phyloP scores from a whole-genome alignment of 2,113 vertebrate species.

The Ellobius talpinus region DNA sequence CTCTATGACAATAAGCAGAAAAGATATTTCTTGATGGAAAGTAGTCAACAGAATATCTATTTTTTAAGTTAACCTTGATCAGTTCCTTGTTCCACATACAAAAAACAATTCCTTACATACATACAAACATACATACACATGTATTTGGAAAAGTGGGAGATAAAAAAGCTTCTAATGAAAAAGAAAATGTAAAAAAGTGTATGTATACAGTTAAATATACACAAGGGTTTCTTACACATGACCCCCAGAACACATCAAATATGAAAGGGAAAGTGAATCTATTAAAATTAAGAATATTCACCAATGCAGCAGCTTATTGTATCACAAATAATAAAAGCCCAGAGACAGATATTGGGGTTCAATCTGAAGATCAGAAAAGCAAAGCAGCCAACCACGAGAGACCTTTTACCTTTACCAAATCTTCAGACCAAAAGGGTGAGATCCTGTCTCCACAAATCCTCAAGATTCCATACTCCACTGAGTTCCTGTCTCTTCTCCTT shows the following conservation, averaged over 20 bases:
- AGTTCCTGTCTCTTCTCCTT: too few relatives aligned
- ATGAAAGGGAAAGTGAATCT: neutral
- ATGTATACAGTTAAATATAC: neutral
- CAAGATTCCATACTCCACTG: too few relatives aligned
- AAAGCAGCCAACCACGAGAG: too few relatives aligned
- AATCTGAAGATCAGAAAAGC: too few relatives aligned
- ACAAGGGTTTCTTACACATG: constrained; percentile 18
- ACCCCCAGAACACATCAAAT: neutral
- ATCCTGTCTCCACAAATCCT: too few relatives aligned
- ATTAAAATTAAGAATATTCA: constrained; percentile 25
- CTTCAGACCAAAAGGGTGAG: too few relatives aligned
- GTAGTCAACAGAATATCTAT: neutral
- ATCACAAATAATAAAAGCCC: too few relatives aligned
- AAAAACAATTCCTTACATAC: neutral
- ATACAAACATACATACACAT: neutral
- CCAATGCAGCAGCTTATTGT: neutral
- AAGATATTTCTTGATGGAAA: neutral
- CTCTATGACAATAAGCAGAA: neutral
- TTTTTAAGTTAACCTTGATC: neutral
- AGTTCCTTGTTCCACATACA: neutral
- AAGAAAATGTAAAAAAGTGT: neutral
- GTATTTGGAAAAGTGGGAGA: neutral
- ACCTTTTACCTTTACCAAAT: too few relatives aligned
- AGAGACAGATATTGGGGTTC: too few relatives aligned
- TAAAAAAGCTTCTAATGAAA: neutral